A percentile compares a stretch with the other conserved stretches of the same genome.
phyloP scores from a whole-genome alignment of 1,140 invertebrate species.

The Brachionus manjavacas region DNA sequence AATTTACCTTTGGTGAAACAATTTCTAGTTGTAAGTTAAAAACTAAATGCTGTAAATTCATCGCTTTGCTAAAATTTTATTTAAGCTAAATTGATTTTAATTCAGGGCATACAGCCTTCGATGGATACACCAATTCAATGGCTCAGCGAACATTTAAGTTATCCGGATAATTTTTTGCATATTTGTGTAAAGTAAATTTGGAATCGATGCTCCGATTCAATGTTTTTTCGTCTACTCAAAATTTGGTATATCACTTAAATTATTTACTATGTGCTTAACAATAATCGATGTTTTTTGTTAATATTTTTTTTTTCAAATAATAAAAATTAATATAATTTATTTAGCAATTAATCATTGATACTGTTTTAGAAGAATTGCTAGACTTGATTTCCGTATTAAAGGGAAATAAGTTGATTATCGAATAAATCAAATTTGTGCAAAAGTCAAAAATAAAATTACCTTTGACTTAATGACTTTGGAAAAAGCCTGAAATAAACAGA shows the following conservation, averaged over 20 bases:
- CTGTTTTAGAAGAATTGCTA: neutral
- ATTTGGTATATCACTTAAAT: neutral
- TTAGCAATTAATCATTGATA: too few species aligned
- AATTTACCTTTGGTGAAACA: conserved; percentile 33
- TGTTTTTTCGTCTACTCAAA: neutral
- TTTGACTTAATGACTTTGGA: too few species aligned
- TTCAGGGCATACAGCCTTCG: conserved; percentile 82
- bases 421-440: too few species aligned
- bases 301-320: neutral
- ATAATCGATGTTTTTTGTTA: neutral
- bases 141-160: conserved; percentile 93
- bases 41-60: conserved; percentile 15
- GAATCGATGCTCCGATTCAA: neutral
- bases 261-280: neutral
- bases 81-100: conserved; percentile 63
- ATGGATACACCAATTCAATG: conserved; percentile 87
- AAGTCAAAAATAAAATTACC: too few species aligned
- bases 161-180: conserved; percentile 97
- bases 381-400: neutral
- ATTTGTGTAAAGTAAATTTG: conserved; percentile 50
- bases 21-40: conserved; percentile 47
- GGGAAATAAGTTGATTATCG: neutral
- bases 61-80: conserved; percentile 42
- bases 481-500: too few species aligned
- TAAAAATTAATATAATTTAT: neutral